Evolutionary conservation across 2,888 invertebrate species (phyloP), one percentile per base, ranked within the genome.

Genomic region (Galerucella calmariensis): DNA sequence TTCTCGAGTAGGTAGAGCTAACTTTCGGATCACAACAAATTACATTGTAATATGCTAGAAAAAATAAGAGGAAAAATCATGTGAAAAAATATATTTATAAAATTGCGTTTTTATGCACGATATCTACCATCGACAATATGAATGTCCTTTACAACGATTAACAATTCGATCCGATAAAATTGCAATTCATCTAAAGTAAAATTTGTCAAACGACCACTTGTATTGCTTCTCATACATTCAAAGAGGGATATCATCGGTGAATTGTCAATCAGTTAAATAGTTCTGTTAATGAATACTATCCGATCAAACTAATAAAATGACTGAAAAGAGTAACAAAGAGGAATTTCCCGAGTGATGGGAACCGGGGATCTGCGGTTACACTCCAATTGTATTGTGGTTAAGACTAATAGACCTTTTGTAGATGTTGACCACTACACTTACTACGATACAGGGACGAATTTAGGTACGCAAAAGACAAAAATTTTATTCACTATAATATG

Each of bases 291-390:
- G 77, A 75, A 77, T 69, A 69, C 67, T 77, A 77, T 76, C 76
- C 67, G 75, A 77, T 75, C 68, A 67, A 44, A n/a, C 58, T 71
- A 76, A 76, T 78, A 75, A 69, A 75, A 69, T 71, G 75, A 75
- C 71, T 62, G 75, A 71, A 70, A 74, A 74, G 74, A 78, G 75
- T 74, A 76, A 78, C 76, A 78, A 78, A 77, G 76, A 78, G 76
- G 76, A 68, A 75, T 78, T 78, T 75, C 76, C 80, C 73, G 69
- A 76, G 71, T 73, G 79, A 80, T 82, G 83, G 81, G 82, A 83
- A 82, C 81, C 77, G 79, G 78, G 79, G 79, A 82, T 75, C 80
- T 83, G 83, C 76, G 81, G 82, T 83, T 81, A 80, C 78, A 76
- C 77, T 77, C 78, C 81, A 80, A 80, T 83, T 82, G 80, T 78